Percentiles rank a stretch among this genome's conserved stretches.
Conservation (phyloP, 2,888 invertebrate species). For the Belgica antarctica region DNA sequence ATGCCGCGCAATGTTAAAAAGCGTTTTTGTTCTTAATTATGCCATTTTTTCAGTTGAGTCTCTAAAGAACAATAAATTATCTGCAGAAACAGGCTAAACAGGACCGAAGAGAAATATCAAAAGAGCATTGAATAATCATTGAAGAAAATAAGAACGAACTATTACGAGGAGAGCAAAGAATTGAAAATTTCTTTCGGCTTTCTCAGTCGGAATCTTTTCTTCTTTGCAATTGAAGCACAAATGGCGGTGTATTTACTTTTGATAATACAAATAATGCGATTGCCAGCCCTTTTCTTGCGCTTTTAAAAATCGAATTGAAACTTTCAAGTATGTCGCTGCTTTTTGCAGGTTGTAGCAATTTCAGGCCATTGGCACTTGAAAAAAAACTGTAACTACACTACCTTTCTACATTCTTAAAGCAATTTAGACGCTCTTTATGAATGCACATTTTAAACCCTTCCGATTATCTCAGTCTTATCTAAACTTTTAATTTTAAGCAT, state of each 20-base stretch:
- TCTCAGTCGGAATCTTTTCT: conserved; percentile 26
- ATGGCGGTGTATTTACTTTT: conserved; percentile 43
- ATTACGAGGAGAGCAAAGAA: conserved; percentile 25
- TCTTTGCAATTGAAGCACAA: conserved; percentile 12
- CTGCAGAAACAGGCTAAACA: conserved; percentile 13
- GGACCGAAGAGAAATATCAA: conserved; percentile 19
- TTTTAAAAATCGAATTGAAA: too few relatives aligned
- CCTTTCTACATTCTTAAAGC: too few relatives aligned
- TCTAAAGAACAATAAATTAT: conserved; percentile 37
- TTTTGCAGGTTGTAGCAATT: too few relatives aligned
- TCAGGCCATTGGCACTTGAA: too few relatives aligned
- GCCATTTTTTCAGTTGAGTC: conserved; percentile 40
- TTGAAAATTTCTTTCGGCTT: conserved; percentile 26
- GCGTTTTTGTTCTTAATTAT: conserved; percentile 41
- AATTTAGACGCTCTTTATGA: not conserved
- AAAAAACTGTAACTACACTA: too few relatives aligned
- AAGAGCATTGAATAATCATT: conserved; percentile 36
- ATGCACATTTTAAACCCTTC: too few relatives aligned
- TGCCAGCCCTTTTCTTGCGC: not conserved
- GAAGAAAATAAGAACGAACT: conserved; percentile 24
- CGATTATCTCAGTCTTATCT: not conserved
- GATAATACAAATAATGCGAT: conserved; percentile 22
- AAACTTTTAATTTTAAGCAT: not conserved
- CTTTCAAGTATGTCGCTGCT: too few relatives aligned
- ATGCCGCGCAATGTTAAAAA: conserved; percentile 35